Evolutionary conservation across 2,888 invertebrate species (phyloP).

Genomic region (Apamea crenata): DNA sequence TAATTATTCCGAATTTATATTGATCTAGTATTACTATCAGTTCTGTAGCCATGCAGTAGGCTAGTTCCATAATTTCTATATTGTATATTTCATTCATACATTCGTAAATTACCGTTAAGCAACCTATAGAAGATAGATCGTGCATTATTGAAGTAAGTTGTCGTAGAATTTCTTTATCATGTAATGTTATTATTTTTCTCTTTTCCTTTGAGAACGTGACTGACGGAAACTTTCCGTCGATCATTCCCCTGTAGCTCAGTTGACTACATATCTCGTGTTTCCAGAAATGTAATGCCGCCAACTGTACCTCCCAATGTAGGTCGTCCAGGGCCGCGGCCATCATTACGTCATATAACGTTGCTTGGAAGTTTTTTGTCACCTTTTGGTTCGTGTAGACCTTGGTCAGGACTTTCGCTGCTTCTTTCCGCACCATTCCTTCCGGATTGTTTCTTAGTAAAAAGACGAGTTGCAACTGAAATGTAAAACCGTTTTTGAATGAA

Average conservation of each 20-base stretch:
- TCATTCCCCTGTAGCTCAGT: constrained; percentile 90
- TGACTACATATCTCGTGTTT: constrained; percentile 90
- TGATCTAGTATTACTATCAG: constrained; percentile 86
- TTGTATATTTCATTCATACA: constrained; percentile 92
- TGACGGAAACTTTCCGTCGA: constrained; percentile 93
- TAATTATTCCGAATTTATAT: constrained; percentile 80
- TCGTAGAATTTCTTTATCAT: constrained; percentile 90
- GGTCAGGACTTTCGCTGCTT: constrained; percentile 91
- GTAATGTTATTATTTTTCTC: constrained; percentile 92
- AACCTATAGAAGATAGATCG: constrained; percentile 91
- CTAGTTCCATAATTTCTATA: constrained; percentile 91
- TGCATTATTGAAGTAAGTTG: constrained; percentile 91
- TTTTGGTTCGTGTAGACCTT: constrained; percentile 91
- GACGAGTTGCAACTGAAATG: constrained; percentile 86
- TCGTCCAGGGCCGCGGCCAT: constrained; percentile 91
- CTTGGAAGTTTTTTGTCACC: constrained; percentile 86
- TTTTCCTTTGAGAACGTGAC: constrained; percentile 94
- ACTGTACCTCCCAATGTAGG: constrained; percentile 94
- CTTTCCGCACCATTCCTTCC: constrained; percentile 93
- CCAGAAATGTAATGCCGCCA: constrained; percentile 92
- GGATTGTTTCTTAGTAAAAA: constrained; percentile 90
- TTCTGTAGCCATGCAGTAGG: constrained; percentile 87
- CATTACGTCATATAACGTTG: constrained; percentile 90
- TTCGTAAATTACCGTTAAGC: constrained; percentile 91
- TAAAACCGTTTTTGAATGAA: neutral